Conservation (phyloP, 53 echinoderm and acorn worm genomes). For the Astropecten irregularis region DNA sequence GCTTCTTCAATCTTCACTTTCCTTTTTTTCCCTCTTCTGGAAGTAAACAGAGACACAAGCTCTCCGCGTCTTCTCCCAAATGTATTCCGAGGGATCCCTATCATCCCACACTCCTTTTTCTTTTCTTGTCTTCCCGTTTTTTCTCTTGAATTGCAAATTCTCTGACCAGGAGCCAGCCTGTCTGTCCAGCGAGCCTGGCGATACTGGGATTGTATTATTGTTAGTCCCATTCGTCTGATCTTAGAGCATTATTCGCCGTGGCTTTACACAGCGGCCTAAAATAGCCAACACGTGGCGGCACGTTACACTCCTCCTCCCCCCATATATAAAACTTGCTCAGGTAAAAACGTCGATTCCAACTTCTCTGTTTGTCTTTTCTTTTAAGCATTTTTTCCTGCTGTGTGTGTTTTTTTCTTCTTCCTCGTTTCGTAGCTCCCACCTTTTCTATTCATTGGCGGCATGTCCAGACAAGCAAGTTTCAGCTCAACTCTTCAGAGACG, state of each 20-base stretch:
- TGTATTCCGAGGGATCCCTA: too few species aligned
- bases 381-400: slow-evolving; percentile 20
- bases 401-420: not conserved
- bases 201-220: slow-evolving; percentile 26
- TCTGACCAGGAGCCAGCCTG: slow-evolving; percentile 43
- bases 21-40: too few species aligned
- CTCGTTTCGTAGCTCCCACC: not conserved
- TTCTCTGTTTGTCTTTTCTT: slow-evolving; percentile 23
- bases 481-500: slow-evolving; percentile 43
- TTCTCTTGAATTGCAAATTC: slow-evolving; percentile 41
- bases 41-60: too few species aligned
- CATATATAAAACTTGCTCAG: slow-evolving; percentile 43
- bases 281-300: slow-evolving; percentile 51
- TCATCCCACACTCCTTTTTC: not conserved
- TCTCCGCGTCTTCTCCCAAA: too few species aligned
- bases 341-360: slow-evolving; percentile 45
- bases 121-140: not conserved
- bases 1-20: too few species aligned
- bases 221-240: slow-evolving; percentile 35
- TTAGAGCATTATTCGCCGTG: slow-evolving; percentile 3
- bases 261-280: slow-evolving; percentile 45
- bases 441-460: slow-evolving; percentile 22
- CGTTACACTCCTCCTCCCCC: too few species aligned
- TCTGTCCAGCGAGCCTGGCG: slow-evolving; percentile 1
- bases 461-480: slow-evolving; percentile 38